Percentiles rank a stretch among this genome's conserved stretches.
phyloP scores from a whole-genome alignment of 2,797 vertebrate species.

The Gobio occitaniae region DNA sequence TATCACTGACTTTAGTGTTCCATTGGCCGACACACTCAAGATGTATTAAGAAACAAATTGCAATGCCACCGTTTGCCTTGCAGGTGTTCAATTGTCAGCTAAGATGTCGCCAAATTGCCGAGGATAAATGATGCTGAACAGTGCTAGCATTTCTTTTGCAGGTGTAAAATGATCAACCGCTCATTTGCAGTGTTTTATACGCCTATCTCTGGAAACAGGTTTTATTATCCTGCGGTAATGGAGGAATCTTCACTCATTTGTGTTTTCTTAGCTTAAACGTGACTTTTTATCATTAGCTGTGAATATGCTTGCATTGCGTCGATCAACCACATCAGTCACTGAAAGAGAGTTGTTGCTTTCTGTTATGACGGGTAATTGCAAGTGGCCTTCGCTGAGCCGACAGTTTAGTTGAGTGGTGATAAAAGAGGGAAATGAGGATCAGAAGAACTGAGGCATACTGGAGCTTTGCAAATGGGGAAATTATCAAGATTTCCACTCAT shows the following conservation, averaged over 20 bases:
- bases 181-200: constrained; percentile 10
- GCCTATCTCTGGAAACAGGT: background rate
- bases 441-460: background rate
- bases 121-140: constrained; percentile 14
- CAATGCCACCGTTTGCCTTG: background rate
- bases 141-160: background rate
- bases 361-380: constrained; percentile 40
- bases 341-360: constrained; percentile 5
- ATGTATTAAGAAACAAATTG: background rate
- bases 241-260: background rate
- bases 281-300: background rate
- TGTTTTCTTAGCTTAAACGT: background rate
- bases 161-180: constrained; percentile 7
- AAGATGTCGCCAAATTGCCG: constrained; percentile 55
- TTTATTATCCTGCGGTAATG: background rate
- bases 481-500: background rate
- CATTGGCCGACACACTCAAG: background rate
- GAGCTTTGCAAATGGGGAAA: background rate
- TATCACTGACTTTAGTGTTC: background rate
- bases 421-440: background rate
- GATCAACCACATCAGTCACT: background rate
- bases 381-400: constrained; percentile 37
- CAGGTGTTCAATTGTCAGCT: constrained; percentile 54
- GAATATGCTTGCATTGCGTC: background rate
- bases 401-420: constrained; percentile 27